phyloP scores from a whole-genome alignment of 2,888 invertebrate genomes.

The Stenchaetothrips biformis region DNA sequence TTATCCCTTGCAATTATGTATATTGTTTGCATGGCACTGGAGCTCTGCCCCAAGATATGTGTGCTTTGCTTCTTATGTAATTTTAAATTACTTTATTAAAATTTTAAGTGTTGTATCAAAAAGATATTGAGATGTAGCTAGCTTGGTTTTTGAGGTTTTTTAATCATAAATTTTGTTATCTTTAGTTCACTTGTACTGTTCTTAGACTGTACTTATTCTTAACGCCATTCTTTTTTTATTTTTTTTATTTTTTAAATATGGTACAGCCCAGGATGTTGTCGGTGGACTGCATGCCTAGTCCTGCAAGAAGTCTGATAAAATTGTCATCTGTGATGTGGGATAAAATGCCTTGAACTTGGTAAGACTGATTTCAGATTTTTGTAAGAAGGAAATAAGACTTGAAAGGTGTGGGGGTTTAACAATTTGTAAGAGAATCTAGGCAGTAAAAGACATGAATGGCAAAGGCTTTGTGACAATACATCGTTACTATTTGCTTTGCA shows the following conservation, averaged over 20 bases:
- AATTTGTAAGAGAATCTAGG: neutral
- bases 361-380: conserved; percentile 24
- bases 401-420: neutral
- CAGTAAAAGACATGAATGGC: no score
- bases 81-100: neutral
- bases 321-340: conserved; percentile 18
- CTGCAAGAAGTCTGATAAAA: conserved; percentile 21
- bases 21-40: neutral
- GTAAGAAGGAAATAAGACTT: conserved; percentile 8
- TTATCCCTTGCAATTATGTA: neutral
- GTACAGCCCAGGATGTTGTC: conserved; percentile 11
- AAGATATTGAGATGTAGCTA: no score
- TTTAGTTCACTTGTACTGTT: no score
- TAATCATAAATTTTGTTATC: no score
- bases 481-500: no score
- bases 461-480: no score
- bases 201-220: no score
- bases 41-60: neutral
- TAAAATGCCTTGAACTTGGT: conserved; percentile 19
- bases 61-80: neutral
- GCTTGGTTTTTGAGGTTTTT: no score
- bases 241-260: neutral
- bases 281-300: conserved; percentile 22
- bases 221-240: no score
- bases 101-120: neutral